Percentiles rank a stretch among this genome's conserved stretches.
Conservation (phyloP, 2,113 vertebrate species). For the Petrocephalus microphthalmus region DNA sequence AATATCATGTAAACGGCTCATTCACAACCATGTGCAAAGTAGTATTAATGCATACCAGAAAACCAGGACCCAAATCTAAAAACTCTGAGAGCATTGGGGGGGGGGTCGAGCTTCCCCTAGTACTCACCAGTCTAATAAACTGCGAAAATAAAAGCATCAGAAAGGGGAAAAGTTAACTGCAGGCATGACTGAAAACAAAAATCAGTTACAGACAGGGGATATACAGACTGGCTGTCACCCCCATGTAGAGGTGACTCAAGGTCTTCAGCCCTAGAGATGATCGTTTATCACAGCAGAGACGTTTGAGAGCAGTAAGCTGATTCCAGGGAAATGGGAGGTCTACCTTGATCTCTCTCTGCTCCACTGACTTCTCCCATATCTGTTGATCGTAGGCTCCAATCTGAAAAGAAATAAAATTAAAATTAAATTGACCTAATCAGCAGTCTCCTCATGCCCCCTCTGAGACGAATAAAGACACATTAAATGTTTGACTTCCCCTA, state of each 20-base stretch:
- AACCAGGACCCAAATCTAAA: slow-evolving; percentile 35
- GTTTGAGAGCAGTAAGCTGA: neutral
- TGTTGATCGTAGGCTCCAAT: slow-evolving; percentile 99
- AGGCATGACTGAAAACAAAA: slow-evolving; percentile 58
- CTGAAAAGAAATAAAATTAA: slow-evolving; percentile 54
- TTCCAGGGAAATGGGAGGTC: neutral
- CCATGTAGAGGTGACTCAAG: slow-evolving; percentile 9
- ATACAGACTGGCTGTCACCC: slow-evolving; percentile 44
- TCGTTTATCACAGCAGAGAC: neutral
- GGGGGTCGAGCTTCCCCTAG: slow-evolving; percentile 30
- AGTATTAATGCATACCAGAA: slow-evolving; percentile 30
- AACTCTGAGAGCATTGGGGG: slow-evolving; percentile 39
- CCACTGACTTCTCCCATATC: slow-evolving; percentile 99
- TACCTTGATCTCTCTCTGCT: slow-evolving; percentile 99
- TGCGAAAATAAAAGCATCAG: slow-evolving; percentile 75
- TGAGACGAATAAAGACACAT: neutral
- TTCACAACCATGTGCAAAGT: slow-evolving; percentile 11
- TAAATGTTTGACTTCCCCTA: neutral
- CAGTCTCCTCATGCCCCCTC: neutral
- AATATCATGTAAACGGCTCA: slow-evolving; percentile 13
- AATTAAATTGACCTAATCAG: neutral
- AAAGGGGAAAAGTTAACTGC: slow-evolving; percentile 67
- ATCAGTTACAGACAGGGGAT: slow-evolving; percentile 50
- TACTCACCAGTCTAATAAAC: slow-evolving; percentile 99
- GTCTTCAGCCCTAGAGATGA: neutral